Conservation (phyloP, 2,888 invertebrate genomes). For the Agrotis clavis region DNA sequence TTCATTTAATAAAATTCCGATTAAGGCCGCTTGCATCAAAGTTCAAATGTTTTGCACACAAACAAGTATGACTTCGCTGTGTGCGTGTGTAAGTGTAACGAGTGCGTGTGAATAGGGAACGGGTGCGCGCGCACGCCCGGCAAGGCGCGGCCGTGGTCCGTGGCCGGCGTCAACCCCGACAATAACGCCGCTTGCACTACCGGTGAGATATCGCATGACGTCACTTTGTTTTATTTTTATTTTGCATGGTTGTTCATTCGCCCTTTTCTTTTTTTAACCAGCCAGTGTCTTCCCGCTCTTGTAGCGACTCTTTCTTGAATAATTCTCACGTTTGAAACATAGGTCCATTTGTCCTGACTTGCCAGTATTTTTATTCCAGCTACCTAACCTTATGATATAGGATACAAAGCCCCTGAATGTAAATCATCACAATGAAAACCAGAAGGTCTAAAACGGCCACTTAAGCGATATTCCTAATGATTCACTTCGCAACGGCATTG, state of each 20-base stretch:
- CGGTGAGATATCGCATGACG: conserved; percentile 77
- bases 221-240: conserved; percentile 12
- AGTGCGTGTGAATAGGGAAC: conserved; percentile 77
- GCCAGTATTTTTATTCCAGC: neutral
- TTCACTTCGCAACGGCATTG: no score
- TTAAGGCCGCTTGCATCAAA: neutral
- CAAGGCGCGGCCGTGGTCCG: conserved; percentile 90
- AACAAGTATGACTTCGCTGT: conserved; percentile 39
- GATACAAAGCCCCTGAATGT: neutral
- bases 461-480: no score
- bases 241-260: conserved; percentile 33
- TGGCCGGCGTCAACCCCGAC: conserved; percentile 88
- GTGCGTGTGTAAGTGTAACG: conserved; percentile 63
- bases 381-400: neutral
- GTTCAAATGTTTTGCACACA: conserved; percentile 49
- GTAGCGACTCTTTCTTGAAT: conserved; percentile 3
- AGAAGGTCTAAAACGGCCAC: no score
- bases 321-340: neutral
- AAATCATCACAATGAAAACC: conserved; percentile 1
- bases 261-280: conserved; percentile 11
- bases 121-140: conserved; percentile 86
- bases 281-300: conserved; percentile 3
- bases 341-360: neutral
- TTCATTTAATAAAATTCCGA: no score
- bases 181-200: conserved; percentile 85